Conservation (phyloP, 2,113 vertebrate genomes). For the Neodon shergylaensis region DNA sequence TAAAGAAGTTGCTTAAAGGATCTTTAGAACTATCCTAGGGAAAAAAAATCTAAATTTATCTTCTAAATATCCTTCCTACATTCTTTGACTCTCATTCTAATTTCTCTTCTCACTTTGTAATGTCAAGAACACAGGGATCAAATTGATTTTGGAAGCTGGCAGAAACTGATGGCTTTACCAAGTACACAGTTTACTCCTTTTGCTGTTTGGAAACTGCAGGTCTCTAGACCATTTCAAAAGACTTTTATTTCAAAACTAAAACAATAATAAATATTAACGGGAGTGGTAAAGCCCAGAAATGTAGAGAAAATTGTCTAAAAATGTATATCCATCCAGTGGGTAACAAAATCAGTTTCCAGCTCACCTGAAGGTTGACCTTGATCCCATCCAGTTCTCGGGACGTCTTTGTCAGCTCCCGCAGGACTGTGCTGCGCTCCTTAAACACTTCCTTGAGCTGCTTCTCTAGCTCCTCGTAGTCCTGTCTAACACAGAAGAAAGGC, state of each 20-base stretch:
- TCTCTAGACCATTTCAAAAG: slow-evolving; percentile 34
- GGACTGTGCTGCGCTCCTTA: slow-evolving; percentile 93
- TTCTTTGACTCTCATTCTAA: slow-evolving; percentile 41
- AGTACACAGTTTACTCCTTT: background rate
- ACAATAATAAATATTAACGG: slow-evolving; percentile 48
- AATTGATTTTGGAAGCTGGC: slow-evolving; percentile 9
- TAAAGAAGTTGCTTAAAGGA: slow-evolving; percentile 31
- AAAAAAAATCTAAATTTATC: slow-evolving; percentile 33
- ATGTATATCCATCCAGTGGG: background rate
- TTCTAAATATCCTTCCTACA: background rate
- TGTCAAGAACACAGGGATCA: slow-evolving; percentile 41
- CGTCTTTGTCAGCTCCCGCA: slow-evolving; percentile 95
- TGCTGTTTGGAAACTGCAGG: slow-evolving; percentile 12
- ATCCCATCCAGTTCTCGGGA: slow-evolving; percentile 95
- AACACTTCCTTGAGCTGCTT: slow-evolving; percentile 96
- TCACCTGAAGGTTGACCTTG: slow-evolving; percentile 95
- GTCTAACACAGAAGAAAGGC: slow-evolving; percentile 88
- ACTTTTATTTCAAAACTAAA: background rate
- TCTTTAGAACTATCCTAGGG: slow-evolving; percentile 19
- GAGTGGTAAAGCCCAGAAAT: background rate
- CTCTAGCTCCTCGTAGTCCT: slow-evolving; percentile 95
- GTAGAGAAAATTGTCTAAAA: slow-evolving; percentile 9
- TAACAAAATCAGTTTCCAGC: slow-evolving; percentile 49
- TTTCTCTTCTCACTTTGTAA: slow-evolving; percentile 48
- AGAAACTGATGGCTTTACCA: slow-evolving; percentile 43